phyloP scores from a whole-genome alignment of 2,113 vertebrate genomes.

The Seriola quinqueradiata region DNA sequence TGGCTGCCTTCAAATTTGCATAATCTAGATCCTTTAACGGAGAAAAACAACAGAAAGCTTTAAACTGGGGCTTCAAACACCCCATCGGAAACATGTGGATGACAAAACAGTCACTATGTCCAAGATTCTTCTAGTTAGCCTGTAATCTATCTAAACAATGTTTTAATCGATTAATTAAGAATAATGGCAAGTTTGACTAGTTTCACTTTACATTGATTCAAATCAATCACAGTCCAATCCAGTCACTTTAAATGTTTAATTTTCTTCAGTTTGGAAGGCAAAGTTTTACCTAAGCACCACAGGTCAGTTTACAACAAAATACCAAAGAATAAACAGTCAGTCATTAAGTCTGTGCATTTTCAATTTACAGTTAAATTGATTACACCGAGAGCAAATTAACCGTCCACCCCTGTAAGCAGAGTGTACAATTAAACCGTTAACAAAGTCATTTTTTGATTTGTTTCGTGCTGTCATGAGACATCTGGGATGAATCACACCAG shows the following conservation, averaged over 20 bases:
- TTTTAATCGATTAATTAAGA: not conserved
- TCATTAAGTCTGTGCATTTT: constrained; percentile 24
- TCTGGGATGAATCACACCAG: constrained; percentile 42
- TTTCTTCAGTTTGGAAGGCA: too few relatives aligned
- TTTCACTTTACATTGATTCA: not conserved
- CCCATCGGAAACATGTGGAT: not conserved
- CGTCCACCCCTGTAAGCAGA: constrained; percentile 28
- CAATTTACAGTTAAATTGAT: constrained; percentile 47
- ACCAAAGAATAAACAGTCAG: not conserved
- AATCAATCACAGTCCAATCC: not conserved
- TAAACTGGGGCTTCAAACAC: not conserved
- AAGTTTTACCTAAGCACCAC: not conserved
- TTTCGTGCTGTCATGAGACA: constrained; percentile 36
- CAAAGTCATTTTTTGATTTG: constrained; percentile 36
- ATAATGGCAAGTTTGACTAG: not conserved
- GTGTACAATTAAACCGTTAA: constrained; percentile 33
- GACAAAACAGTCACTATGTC: not conserved
- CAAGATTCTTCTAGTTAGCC: not conserved
- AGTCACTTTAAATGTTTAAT: not conserved
- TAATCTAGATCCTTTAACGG: not conserved
- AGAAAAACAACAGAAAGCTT: not conserved
- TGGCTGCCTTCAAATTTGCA: not conserved
- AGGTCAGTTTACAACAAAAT: constrained; percentile 5
- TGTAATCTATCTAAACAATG: not conserved
- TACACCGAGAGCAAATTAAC: constrained; percentile 21